Evolutionary conservation across 1,140 invertebrate genomes (phyloP).

Genomic region (Matsumurasca onukii): DNA sequence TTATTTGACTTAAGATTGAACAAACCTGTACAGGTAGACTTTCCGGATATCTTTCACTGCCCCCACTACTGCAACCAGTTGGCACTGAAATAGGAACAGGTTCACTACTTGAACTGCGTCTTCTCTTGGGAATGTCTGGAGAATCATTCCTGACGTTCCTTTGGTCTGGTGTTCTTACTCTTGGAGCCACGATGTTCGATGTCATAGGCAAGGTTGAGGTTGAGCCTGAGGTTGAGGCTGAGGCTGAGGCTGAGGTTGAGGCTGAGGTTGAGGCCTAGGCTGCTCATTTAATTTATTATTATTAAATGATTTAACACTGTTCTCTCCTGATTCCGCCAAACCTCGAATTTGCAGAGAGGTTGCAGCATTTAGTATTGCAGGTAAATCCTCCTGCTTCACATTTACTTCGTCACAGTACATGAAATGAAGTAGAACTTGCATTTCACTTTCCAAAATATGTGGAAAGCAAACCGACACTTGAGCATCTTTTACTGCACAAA

Average conservation of each 20-base stretch:
- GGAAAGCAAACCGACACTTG: conserved; percentile 91
- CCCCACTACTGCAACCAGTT: conserved; percentile 16
- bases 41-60: conserved; percentile 17
- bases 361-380: conserved; percentile 87
- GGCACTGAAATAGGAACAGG: conserved; percentile 25
- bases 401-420: conserved; percentile 92
- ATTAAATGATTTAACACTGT: no score
- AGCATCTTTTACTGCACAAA: conserved; percentile 86
- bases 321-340: conserved; percentile 51
- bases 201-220: conserved; percentile 7
- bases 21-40: background rate
- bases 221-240: no score
- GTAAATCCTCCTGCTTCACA: conserved; percentile 81
- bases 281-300: no score
- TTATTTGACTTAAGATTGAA: no score
- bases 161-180: conserved; percentile 17
- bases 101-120: conserved; percentile 36
- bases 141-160: conserved; percentile 26
- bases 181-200: conserved; percentile 27
- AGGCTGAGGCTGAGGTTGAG: conserved; percentile 16
- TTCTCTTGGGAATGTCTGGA: conserved; percentile 38
- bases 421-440: conserved; percentile 84
- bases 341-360: conserved; percentile 89
- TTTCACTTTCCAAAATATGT: conserved; percentile 84
- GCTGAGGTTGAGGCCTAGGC: no score